phyloP scores from a whole-genome alignment of 2,113 vertebrate genomes.

The Opisthocomus hoazin region DNA sequence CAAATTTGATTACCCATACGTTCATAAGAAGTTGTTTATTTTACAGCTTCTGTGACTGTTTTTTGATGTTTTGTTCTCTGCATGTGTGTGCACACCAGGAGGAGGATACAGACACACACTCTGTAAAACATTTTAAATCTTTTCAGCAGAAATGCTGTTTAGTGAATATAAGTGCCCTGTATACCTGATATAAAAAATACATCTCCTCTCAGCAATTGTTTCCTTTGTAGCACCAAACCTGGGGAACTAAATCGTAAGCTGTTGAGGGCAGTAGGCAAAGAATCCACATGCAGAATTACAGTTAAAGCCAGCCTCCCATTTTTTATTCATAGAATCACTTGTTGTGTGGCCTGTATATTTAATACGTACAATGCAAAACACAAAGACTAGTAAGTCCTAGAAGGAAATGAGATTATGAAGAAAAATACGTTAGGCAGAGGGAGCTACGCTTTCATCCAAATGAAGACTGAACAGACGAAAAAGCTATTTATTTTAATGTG shows the following conservation, averaged over 20 bases:
- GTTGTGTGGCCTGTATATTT: background rate
- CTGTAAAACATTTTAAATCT: background rate
- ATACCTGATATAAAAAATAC: background rate
- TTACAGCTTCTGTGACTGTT: background rate
- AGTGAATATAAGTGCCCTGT: background rate
- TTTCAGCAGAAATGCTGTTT: background rate
- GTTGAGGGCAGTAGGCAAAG: background rate
- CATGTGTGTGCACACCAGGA: background rate
- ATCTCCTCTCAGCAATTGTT: background rate
- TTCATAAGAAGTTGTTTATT: background rate
- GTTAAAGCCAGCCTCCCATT: background rate
- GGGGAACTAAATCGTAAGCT: background rate
- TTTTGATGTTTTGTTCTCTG: background rate
- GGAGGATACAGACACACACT: background rate
- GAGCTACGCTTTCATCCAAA: background rate
- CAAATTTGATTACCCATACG: background rate
- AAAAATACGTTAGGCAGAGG: background rate
- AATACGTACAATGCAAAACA: background rate
- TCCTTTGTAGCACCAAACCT: background rate
- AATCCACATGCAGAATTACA: background rate
- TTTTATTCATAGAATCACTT: background rate
- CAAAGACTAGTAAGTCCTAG: background rate
- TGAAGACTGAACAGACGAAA: background rate
- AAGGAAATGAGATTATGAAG: background rate
- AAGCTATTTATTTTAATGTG: background rate